A percentile compares a stretch with the other conserved stretches of the same genome.
phyloP scores from a whole-genome alignment of 1,140 invertebrate species.

The Neodiprion virginianus region DNA sequence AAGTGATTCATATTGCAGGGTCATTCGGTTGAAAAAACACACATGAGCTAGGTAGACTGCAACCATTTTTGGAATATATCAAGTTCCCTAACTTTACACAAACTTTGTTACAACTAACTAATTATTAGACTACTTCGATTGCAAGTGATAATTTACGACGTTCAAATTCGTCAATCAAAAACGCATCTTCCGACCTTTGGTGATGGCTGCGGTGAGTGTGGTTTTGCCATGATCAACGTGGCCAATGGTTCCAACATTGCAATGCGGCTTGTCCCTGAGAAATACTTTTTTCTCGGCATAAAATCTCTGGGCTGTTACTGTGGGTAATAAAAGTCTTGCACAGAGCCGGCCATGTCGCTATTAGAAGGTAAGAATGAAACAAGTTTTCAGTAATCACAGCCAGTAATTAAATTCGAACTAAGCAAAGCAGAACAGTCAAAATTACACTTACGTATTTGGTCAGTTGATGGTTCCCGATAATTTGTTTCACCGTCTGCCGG shows the following conservation, averaged over 20 bases:
- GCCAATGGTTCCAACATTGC: slow-evolving; percentile 98
- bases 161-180: slow-evolving; percentile 20
- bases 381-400: not conserved
- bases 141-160: not conserved
- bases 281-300: slow-evolving; percentile 81
- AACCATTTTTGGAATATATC: not conserved
- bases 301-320: slow-evolving; percentile 47
- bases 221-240: slow-evolving; percentile 99
- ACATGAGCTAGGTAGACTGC: not conserved
- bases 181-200: slow-evolving; percentile 68
- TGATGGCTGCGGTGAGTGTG: slow-evolving; percentile 98
- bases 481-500: slow-evolving; percentile 38
- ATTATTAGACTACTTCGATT: not conserved
- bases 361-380: not conserved
- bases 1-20: slow-evolving; percentile 20
- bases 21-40: not conserved
- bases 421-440: not conserved
- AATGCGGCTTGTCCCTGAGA: slow-evolving; percentile 89
- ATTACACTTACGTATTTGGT: slow-evolving; percentile 48
- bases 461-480: slow-evolving; percentile 39
- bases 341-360: slow-evolving; percentile 36
- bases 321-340: slow-evolving; percentile 41
- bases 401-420: not conserved
- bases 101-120: not conserved
- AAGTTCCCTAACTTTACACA: not conserved